Conservation (phyloP, 2,113 vertebrate species). For the Syrrhaptes paradoxus region DNA sequence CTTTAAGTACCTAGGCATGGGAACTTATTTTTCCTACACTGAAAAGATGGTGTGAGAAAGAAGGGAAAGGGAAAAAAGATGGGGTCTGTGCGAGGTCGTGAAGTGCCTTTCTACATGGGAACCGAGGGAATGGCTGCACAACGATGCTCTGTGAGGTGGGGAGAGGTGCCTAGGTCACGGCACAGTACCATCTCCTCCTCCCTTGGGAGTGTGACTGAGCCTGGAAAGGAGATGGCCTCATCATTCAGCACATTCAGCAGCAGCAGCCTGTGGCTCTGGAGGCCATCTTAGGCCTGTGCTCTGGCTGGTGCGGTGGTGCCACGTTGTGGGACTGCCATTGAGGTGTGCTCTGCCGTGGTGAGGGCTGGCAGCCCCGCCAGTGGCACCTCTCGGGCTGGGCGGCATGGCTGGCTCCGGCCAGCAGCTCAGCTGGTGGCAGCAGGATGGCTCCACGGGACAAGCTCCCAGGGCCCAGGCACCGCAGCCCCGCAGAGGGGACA, state of each 20-base stretch:
- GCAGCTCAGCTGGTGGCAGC: accelerated
- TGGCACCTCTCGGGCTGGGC: accelerated
- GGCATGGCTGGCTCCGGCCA: background rate
- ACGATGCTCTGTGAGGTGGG: background rate
- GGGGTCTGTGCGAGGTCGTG: background rate
- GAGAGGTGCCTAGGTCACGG: background rate
- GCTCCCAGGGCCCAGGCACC: background rate
- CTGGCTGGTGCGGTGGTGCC: accelerated
- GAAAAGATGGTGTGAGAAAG: constrained; percentile 28
- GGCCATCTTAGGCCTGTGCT: background rate
- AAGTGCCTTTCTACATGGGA: background rate
- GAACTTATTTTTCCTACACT: constrained; percentile 43
- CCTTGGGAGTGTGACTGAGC: accelerated
- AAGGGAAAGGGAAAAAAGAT: constrained; percentile 17
- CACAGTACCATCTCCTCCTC: background rate
- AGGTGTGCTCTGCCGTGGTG: background rate
- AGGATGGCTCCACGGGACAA: background rate
- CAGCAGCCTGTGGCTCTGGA: background rate
- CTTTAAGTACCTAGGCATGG: constrained; percentile 48
- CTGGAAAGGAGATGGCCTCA: background rate
- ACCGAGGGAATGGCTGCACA: background rate
- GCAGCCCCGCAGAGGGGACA: background rate
- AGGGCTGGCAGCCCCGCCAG: background rate
- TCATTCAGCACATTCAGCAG: accelerated
- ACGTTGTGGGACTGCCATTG: accelerated